Conservation (phyloP, 2,113 vertebrate species). For the Carollia perspicillata region DNA sequence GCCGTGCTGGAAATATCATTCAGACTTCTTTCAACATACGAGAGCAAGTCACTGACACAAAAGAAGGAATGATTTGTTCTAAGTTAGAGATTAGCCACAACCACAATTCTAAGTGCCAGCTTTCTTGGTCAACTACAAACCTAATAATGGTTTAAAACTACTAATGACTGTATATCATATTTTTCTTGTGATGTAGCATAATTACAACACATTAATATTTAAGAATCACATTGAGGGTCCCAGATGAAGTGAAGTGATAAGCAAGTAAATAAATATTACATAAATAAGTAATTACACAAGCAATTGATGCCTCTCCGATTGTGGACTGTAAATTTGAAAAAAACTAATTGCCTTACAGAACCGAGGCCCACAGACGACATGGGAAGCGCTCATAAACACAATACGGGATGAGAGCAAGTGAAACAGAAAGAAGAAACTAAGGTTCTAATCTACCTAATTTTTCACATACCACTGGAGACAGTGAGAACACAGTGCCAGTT, state of each 20-base stretch:
- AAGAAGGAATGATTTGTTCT: not conserved
- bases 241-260: constrained; percentile 34
- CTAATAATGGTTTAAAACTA: not conserved
- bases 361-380: not conserved
- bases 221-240: constrained; percentile 32
- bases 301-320: constrained; percentile 26
- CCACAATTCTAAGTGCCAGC: not conserved
- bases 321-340: constrained; percentile 40
- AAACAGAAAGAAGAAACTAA: constrained; percentile 28
- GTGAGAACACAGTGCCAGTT: not conserved
- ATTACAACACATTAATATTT: constrained; percentile 46
- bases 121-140: not conserved
- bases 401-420: not conserved
- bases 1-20: not conserved
- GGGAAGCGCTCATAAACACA: not conserved
- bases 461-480: not conserved
- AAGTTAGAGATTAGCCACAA: not conserved
- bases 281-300: constrained; percentile 48
- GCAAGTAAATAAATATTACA: constrained; percentile 46
- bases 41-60: not conserved
- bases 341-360: not conserved
- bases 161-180: not conserved
- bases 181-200: constrained; percentile 32
- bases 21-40: not conserved
- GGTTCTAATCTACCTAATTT: not conserved